phyloP scores from a whole-genome alignment of 2,797 vertebrate genomes.

The Podarcis siculus region DNA sequence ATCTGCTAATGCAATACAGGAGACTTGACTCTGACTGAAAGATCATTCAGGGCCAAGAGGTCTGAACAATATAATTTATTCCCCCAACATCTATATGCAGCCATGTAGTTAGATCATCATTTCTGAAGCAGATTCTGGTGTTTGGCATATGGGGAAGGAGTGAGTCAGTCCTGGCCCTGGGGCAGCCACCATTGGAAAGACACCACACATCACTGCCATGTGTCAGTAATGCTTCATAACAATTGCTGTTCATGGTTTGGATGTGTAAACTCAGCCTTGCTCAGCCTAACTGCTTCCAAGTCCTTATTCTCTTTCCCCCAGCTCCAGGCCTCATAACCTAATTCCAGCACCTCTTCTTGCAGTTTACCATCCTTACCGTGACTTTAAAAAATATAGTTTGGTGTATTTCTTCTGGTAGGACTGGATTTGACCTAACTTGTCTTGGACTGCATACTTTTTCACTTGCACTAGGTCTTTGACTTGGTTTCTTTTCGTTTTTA shows the following conservation, averaged over 20 bases:
- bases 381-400: background rate
- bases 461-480: no score
- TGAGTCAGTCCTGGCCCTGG: background rate
- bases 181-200: no score
- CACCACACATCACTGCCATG: no score
- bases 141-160: background rate
- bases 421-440: background rate
- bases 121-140: background rate
- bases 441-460: background rate
- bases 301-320: no score
- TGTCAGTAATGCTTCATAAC: background rate
- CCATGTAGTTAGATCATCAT: background rate
- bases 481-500: background rate
- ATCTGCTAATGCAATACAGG: background rate
- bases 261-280: no score
- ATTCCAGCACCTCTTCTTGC: background rate
- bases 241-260: background rate
- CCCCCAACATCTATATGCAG: no score
- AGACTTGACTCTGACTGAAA: constrained; percentile 1
- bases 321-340: no score
- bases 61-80: background rate
- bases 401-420: background rate
- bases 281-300: no score
- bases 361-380: background rate
- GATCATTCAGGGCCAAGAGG: background rate